phyloP scores from a whole-genome alignment of 2,888 invertebrate species.

The Tiliacea aurago region DNA sequence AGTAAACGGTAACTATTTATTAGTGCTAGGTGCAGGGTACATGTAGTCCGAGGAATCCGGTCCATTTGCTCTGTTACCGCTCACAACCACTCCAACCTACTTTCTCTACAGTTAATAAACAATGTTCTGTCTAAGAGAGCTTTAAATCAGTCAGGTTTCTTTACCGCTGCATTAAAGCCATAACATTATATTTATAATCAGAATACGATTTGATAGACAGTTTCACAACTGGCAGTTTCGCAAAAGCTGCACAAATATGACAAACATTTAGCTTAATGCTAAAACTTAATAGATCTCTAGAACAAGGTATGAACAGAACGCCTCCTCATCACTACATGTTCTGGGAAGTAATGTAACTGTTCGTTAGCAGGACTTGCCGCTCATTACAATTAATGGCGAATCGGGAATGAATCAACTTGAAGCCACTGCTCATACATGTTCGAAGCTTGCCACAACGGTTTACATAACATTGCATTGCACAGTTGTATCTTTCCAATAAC shows the following conservation, averaged over 20 bases:
- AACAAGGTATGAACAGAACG: not conserved
- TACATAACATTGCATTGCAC: conserved; percentile 19
- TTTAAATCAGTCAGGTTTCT: conserved; percentile 34
- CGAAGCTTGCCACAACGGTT: conserved; percentile 20
- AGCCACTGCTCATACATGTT: conserved; percentile 45
- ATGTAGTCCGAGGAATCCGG: conserved; percentile 57
- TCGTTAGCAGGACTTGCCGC: conserved; percentile 18
- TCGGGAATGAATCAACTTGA: conserved; percentile 26
- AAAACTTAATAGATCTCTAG: not conserved
- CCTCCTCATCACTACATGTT: conserved; percentile 1
- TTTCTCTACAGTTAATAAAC: conserved; percentile 59
- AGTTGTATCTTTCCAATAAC: not conserved
- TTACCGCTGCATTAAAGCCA: conserved; percentile 11
- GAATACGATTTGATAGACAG: conserved; percentile 4
- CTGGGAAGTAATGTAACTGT: conserved; percentile 16
- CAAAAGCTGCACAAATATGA: conserved; percentile 5
- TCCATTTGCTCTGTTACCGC: conserved; percentile 54
- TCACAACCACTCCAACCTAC: conserved; percentile 53
- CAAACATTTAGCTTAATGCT: conserved; percentile 1
- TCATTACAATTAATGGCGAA: conserved; percentile 40
- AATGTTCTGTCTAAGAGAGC: conserved; percentile 50
- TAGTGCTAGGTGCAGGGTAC: conserved; percentile 58
- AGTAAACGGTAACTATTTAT: conserved; percentile 79
- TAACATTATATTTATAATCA: conserved; percentile 35
- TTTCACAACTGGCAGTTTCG: conserved; percentile 11